phyloP scores from a whole-genome alignment of 2,888 invertebrate species.

The Hypena proboscidalis region DNA sequence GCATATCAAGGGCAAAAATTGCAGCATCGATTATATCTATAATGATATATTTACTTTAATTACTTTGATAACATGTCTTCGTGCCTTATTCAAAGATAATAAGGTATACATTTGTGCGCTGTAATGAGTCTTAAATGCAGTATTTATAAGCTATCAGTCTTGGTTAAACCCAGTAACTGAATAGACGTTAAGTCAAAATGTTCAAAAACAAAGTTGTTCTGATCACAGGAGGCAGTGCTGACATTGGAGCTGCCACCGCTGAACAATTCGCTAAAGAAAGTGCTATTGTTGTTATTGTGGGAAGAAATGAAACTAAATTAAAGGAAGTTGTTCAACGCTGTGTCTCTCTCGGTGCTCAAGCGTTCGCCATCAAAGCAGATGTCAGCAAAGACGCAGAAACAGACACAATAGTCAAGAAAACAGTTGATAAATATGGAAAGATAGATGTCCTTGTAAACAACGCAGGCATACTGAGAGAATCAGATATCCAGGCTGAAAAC shows the following conservation, averaged over 20 bases:
- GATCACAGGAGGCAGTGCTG: slow-evolving; percentile 58
- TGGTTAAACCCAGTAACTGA: too few relatives aligned
- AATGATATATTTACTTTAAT: too few relatives aligned
- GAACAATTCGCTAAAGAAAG: slow-evolving; percentile 54
- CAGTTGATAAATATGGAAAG: slow-evolving; percentile 45
- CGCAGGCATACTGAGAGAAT: slow-evolving; percentile 42
- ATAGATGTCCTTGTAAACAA: slow-evolving; percentile 54
- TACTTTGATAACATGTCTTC: too few relatives aligned
- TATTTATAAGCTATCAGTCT: too few relatives aligned
- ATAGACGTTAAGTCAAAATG: slow-evolving; percentile 34
- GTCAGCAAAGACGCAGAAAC: slow-evolving; percentile 46
- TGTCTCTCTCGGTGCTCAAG: slow-evolving; percentile 27
- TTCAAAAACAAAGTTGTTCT: slow-evolving; percentile 57
- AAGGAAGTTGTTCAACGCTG: slow-evolving; percentile 44
- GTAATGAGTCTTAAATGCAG: too few relatives aligned
- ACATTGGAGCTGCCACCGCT: slow-evolving; percentile 60
- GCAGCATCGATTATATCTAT: too few relatives aligned
- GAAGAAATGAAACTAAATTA: slow-evolving; percentile 55
- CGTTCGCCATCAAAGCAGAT: slow-evolving; percentile 46
- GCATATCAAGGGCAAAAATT: too few relatives aligned
- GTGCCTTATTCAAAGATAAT: too few relatives aligned
- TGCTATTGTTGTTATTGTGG: slow-evolving; percentile 53
- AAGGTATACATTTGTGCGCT: too few relatives aligned
- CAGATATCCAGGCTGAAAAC: slow-evolving; percentile 22
- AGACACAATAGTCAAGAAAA: slow-evolving; percentile 39